Base-by-base conservation (phyloP, 2,888 invertebrate species). In the Rhaphigaster nebulosa region DNA sequence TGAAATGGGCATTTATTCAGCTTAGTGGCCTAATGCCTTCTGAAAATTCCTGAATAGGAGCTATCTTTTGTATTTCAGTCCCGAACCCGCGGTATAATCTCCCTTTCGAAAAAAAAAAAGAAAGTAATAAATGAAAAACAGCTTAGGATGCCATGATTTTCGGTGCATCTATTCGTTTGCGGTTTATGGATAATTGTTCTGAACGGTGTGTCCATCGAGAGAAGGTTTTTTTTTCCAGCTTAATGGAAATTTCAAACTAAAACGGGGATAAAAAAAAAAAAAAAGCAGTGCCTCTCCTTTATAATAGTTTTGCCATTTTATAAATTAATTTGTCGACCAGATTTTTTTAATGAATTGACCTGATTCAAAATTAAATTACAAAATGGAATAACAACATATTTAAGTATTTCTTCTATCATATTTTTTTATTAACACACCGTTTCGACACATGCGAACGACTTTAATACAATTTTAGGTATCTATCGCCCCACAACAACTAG, bases 1-100 rank as follows among this genome's bases (percentile, higher is more conserved):
- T 84, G 84, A 84, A 84, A 84, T 84, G 26, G 84, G 50, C 45
- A 84, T 84, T 84, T 84, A 84, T 45, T 15, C 84, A 84, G 84
- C 84, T 84, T 45, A 84, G 45, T 50, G 84, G 13, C 45, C 45
- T 50, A 84, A 84, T 45, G 84, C 84, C 50, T 45, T 84, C 45
- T 45, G n/a, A 26, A 84, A 84, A 84, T 84, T 50, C 45, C 84
- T 84, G 45, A 84, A 84, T 84, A 26, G 45, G 38, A 26, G 45
- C 45, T 84, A 26, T 50, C 84, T 84, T 84, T 84, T 45, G 84
- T 84, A 84, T 84, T 84, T 84, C 45, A 41, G 41, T 15, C n/a
- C n/a, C 45, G 45, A 84, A 45, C 15, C 45, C 45, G 3, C 45
- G 45, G n/a, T 15, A 45, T 84, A 84, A 84, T 45, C 84, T n/a